Evolutionary conservation across 2,888 invertebrate species (phyloP), one percentile per base, ranked within the genome.

Genomic region (Chromoteleia sp.): DNA sequence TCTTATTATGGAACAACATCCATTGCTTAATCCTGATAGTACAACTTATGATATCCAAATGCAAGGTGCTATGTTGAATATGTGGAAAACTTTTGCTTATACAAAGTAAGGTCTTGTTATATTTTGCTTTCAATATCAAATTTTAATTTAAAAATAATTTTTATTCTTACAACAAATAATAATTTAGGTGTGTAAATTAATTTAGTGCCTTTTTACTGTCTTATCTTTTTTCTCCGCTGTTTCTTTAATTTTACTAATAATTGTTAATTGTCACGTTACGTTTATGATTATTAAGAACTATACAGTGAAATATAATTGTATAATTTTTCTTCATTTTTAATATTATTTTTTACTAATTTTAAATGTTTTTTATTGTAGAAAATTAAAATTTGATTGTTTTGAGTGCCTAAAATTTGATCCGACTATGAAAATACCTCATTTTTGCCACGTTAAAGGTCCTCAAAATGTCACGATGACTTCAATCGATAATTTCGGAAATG

Each of bases 41-140:
- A 25, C 2, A 2, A 6, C 25, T 25, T 4, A 25, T 5, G 6
- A 15, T 7, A 17, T 43, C 17, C 43, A 25, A 25, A 25, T n/a
- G 14, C 25, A 25, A 29, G 7, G 6, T 12, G n/a, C 21, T 6
- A 14, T 95, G 52, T 84, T 94, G 0, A 93, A 94, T 81, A 92
- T 94, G 90, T 89, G 94, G 85, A 92, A 92, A 83, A 92, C 92
- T 45, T 95, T 93, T 84, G 93, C 94, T n/a, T 30, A 56, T 14
- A 56, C 21, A 19, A 56, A 70, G 70, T 70, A 45, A 19, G 43
- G 12, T 41, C 5, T 36, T 10, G 17, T 10, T 10, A 3, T 8
- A 6, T 25, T 52, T 8, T 30, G 14, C 12, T 25, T 36, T 36
- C 36, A 36, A 36, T 36, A 2, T 36, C 4, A 36, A 36, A 8